Conservation (phyloP, 1,140 invertebrate species). For the Trichonephila inaurata region DNA sequence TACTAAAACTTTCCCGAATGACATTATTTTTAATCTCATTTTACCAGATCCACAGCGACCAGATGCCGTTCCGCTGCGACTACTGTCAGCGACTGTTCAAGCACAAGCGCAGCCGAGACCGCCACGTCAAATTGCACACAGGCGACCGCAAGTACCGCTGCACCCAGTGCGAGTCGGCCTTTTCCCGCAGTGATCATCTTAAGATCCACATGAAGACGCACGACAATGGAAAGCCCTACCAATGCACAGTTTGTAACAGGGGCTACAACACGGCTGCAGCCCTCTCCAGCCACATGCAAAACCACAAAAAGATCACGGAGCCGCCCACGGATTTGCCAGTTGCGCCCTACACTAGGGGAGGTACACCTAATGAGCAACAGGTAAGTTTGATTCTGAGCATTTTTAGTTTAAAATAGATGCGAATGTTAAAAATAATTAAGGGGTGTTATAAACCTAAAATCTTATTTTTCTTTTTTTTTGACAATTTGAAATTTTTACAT, state of each 20-base stretch:
- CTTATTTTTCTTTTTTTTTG: too few relatives aligned
- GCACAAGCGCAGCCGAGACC: constrained; percentile 95
- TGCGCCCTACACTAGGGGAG: neutral
- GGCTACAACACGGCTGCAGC: constrained; percentile 95
- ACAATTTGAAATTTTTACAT: too few relatives aligned
- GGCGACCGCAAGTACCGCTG: constrained; percentile 97
- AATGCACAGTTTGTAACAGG: constrained; percentile 94
- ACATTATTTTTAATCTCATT: neutral
- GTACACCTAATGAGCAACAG: neutral
- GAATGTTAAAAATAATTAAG: too few relatives aligned
- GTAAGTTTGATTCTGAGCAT: neutral
- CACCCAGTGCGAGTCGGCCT: constrained; percentile 93
- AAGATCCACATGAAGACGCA: constrained; percentile 98
- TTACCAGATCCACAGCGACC: constrained; percentile 82
- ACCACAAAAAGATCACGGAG: constrained; percentile 85
- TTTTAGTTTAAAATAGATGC: too few relatives aligned
- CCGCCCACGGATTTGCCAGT: neutral
- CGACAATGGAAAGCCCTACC: constrained; percentile 94
- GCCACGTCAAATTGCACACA: constrained; percentile 96
- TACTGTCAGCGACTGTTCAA: constrained; percentile 95
- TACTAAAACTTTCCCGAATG: too few relatives aligned
- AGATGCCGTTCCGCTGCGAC: constrained; percentile 94
- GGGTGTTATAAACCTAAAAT: too few relatives aligned
- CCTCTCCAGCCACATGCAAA: constrained; percentile 95
- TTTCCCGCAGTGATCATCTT: constrained; percentile 95